Evolutionary conservation across 1,140 invertebrate genomes (phyloP).

Genomic region (Drosophila biarmipes): DNA sequence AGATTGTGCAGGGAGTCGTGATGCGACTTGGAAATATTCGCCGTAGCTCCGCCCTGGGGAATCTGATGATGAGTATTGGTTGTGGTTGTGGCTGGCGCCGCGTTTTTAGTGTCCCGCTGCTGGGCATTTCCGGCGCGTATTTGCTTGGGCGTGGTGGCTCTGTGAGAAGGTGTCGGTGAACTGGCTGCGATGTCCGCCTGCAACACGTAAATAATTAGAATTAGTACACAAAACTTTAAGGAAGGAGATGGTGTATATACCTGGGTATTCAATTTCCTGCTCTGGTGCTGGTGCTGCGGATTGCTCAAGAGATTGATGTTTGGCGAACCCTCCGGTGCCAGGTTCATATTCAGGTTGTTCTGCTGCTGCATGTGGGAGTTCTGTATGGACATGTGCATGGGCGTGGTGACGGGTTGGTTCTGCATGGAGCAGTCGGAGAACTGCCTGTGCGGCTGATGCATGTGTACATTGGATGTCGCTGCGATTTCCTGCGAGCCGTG

Average conservation of each 20-base stretch:
- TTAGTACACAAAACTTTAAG: background rate
- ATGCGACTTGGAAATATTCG: constrained; percentile 69
- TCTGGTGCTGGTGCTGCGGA: constrained; percentile 67
- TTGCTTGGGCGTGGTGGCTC: constrained; percentile 78
- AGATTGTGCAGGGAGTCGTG: constrained; percentile 72
- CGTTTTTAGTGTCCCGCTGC: constrained; percentile 66
- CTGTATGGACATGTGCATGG: constrained; percentile 86
- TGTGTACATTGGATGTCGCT: constrained; percentile 85
- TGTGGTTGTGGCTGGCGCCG: constrained; percentile 53
- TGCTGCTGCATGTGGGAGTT: constrained; percentile 79
- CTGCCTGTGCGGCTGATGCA: constrained; percentile 86
- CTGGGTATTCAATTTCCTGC: constrained; percentile 73
- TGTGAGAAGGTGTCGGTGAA: constrained; percentile 57
- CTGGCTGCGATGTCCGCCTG: constrained; percentile 66
- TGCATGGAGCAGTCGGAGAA: constrained; percentile 88
- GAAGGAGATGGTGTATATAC: constrained; percentile 26
- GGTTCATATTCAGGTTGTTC: constrained; percentile 72
- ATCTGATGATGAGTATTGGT: constrained; percentile 85
- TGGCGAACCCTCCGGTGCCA: constrained; percentile 57
- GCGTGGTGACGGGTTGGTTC: constrained; percentile 86
- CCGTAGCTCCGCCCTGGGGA: constrained; percentile 69
- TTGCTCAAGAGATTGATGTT: constrained; percentile 73
- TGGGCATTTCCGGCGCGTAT: constrained; percentile 76
- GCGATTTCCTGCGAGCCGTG: constrained; percentile 90
- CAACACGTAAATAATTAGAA: background rate